These are phyloP conservation scores for Drosophila guanche DNA, from an alignment of 1,140 invertebrate species.

Conservation along the genomic window DNA sequence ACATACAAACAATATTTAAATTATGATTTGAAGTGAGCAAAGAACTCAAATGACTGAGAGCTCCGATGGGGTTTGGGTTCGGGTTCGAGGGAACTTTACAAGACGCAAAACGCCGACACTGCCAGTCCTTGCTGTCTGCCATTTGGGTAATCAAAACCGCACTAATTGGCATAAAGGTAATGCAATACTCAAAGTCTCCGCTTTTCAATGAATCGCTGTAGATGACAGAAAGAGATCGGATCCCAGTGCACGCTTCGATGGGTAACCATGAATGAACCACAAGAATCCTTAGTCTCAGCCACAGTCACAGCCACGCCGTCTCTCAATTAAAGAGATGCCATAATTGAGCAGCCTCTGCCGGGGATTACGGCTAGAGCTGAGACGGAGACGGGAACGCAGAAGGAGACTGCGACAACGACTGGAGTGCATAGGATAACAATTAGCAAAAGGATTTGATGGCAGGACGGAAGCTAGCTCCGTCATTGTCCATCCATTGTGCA, in stretches of 20 bases:
- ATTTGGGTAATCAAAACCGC: slow-evolving; percentile 69
- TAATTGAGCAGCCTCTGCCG: slow-evolving; percentile 68
- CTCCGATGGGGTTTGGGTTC: no score
- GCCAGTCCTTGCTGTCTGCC: slow-evolving; percentile 16
- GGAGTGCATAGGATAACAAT: slow-evolving; percentile 70
- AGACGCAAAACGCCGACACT: no score
- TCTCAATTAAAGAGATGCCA: slow-evolving; percentile 71
- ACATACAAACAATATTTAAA: no score
- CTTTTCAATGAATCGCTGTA: background rate
- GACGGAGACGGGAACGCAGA: background rate
- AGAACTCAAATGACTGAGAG: no score
- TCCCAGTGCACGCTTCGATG: slow-evolving; percentile 40
- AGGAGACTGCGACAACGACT: background rate
- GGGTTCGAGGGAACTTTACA: no score
- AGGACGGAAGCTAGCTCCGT: slow-evolving; percentile 63
- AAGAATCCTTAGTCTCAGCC: slow-evolving; percentile 4
- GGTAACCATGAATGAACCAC: slow-evolving; percentile 43
- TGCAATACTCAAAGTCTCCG: slow-evolving; percentile 49
- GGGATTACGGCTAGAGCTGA: slow-evolving; percentile 25
- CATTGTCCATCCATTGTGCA: slow-evolving; percentile 21
- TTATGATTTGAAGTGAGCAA: no score
- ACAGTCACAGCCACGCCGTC: slow-evolving; percentile 14
- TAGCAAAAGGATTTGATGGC: slow-evolving; percentile 71
- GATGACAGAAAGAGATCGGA: slow-evolving; percentile 15
- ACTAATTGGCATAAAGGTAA: slow-evolving; percentile 70